phyloP scores from a whole-genome alignment of 2,113 vertebrate genomes.

The Elephas maximus region DNA sequence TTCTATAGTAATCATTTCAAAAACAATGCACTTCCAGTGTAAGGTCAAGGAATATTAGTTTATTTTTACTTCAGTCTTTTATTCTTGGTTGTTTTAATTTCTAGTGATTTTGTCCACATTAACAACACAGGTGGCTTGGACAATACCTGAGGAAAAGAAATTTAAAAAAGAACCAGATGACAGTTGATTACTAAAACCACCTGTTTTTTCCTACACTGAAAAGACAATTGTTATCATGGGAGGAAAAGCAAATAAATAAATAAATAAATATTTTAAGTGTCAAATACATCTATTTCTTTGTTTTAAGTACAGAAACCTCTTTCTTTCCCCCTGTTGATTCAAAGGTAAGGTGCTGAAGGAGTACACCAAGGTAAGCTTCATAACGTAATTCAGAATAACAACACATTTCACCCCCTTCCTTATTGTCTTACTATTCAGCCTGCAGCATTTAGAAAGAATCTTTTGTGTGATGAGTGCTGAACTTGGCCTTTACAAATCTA shows the following conservation, averaged over 20 bases:
- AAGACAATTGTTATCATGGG: slow-evolving; percentile 53
- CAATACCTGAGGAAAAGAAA: background rate
- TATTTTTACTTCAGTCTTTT: slow-evolving; percentile 62
- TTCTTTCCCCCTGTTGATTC: slow-evolving; percentile 52
- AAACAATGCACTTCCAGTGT: slow-evolving; percentile 72
- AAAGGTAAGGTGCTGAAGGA: slow-evolving; percentile 63
- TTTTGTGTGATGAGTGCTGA: background rate
- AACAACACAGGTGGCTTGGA: slow-evolving; percentile 51
- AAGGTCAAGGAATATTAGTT: slow-evolving; percentile 75
- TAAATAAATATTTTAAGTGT: background rate
- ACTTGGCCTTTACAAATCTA: slow-evolving; percentile 31
- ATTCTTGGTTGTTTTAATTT: slow-evolving; percentile 45
- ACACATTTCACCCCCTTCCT: background rate
- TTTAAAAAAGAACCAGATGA: background rate
- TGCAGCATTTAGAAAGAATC: slow-evolving; percentile 12
- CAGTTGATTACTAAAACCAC: slow-evolving; percentile 60
- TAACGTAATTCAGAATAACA: slow-evolving; percentile 54
- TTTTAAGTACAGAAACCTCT: slow-evolving; percentile 56
- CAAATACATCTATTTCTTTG: slow-evolving; percentile 79
- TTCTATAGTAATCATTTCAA: slow-evolving; percentile 76
- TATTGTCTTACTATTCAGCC: slow-evolving; percentile 23
- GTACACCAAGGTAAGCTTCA: background rate
- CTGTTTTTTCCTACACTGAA: slow-evolving; percentile 60
- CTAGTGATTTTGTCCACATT: slow-evolving; percentile 61
- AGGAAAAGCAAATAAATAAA: background rate